Evolutionary conservation across 2,113 vertebrate genomes (phyloP).

Genomic region (Brachyistius frenatus): DNA sequence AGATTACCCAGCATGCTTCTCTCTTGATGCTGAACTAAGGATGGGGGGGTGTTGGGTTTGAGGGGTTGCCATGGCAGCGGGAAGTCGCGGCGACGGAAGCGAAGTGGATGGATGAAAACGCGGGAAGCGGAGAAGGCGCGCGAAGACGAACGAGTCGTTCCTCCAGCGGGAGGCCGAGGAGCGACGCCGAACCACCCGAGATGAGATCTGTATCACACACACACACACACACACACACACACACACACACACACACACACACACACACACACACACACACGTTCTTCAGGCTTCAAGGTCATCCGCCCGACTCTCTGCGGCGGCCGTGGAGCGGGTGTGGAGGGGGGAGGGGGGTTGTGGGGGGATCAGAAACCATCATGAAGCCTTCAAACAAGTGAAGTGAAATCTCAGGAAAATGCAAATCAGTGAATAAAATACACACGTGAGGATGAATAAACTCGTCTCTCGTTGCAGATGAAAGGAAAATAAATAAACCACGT

Average conservation of each 20-base stretch:
- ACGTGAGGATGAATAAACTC: slow-evolving; percentile 1
- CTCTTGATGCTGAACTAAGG: slow-evolving; percentile 8
- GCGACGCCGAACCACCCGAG: neutral
- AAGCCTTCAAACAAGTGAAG: neutral
- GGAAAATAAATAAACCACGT: neutral
- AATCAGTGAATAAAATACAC: slow-evolving; percentile 5
- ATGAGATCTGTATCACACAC: slow-evolving; percentile 54
- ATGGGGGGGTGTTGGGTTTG: neutral
- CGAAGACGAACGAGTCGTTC: slow-evolving; percentile 58
- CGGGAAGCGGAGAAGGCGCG: slow-evolving; percentile 1
- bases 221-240: slow-evolving; percentile 6
- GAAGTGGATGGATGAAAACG: slow-evolving; percentile 50
- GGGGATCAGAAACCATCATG: slow-evolving; percentile 13
- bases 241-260: slow-evolving; percentile 13
- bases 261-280: slow-evolving; percentile 3
- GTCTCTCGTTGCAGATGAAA: slow-evolving; percentile 1
- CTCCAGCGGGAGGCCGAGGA: slow-evolving; percentile 24
- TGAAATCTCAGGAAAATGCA: neutral
- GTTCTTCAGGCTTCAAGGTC: slow-evolving; percentile 65
- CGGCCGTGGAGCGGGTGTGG: slow-evolving; percentile 4
- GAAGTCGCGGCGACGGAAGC: slow-evolving; percentile 5
- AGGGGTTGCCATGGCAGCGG: slow-evolving; percentile 71
- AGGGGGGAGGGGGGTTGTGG: slow-evolving; percentile 7
- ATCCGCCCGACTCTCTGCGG: slow-evolving; percentile 9
- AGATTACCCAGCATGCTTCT: slow-evolving; percentile 74